These are phyloP conservation scores for Mythimna ferrago DNA, from an alignment of 2,888 invertebrate genomes.

Conservation along the genomic window DNA sequence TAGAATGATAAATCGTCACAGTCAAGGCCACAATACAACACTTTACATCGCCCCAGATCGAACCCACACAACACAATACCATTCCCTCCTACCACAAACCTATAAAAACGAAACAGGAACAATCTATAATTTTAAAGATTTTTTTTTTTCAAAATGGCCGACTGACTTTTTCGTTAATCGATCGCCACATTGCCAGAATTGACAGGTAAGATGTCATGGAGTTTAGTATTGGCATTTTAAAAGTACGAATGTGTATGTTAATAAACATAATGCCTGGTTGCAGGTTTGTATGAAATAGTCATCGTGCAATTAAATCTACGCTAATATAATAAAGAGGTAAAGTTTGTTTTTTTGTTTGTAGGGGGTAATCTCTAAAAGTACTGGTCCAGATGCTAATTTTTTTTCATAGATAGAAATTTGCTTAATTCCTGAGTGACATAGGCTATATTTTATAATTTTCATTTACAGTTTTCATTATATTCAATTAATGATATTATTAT, in stretches of 20 bases:
- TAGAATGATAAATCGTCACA: background rate
- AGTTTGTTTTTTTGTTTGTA: too few species aligned
- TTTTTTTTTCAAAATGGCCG: conserved; percentile 34
- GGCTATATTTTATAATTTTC: too few species aligned
- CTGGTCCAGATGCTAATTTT: too few species aligned
- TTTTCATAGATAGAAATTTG: too few species aligned
- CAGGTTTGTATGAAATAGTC: too few species aligned
- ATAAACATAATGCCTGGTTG: conserved; percentile 7
- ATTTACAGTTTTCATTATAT: too few species aligned
- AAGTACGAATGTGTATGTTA: conserved; percentile 28
- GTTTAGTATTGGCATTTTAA: background rate
- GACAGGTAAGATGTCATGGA: conserved; percentile 32
- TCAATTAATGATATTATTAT: too few species aligned
- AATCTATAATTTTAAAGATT: background rate
- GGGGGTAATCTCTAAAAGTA: too few species aligned
- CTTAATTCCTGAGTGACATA: too few species aligned
- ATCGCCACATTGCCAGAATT: conserved; percentile 3
- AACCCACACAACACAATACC: conserved; percentile 41
- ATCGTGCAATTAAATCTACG: too few species aligned
- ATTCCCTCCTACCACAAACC: conserved; percentile 33
- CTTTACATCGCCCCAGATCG: conserved; percentile 26
- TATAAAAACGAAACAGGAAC: conserved; percentile 25
- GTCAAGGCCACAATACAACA: conserved; percentile 7
- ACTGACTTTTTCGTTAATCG: background rate
- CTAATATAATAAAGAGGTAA: too few species aligned